Evolutionary conservation across 2,888 invertebrate species (phyloP), one percentile per base, ranked within the genome.

Genomic region (Trimorus sp.): DNA sequence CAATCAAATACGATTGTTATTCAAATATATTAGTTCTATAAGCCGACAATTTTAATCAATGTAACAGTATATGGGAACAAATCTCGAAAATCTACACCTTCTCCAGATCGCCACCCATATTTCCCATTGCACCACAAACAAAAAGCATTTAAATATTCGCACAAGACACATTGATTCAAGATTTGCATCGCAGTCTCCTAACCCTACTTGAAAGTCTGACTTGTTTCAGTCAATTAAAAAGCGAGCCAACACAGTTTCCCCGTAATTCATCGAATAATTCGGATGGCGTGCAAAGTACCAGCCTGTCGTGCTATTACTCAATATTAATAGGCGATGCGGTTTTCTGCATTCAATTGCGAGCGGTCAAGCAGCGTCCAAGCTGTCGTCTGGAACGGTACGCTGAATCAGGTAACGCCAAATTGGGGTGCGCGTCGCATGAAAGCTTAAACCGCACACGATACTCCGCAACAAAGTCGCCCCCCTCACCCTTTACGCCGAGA

Each of bases 401-500:
- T 74, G 82, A 78, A 73, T 75, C 82, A 82, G 82, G 78, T 78
- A 78, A 42, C 66, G 58, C 51, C 65, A 66, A 70, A 76, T 69
- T 77, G 77, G 69, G 73, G 78, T 66, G 59, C 62, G 70, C 70
- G 66, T 75, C 68, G 75, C 75, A 82, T 84, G 82, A 82, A 84
- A 82, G 84, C 79, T 80, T 80, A 82, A 79, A 80, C 82, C 78
- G 75, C 82, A 81, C 80, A 84, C 76, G 80, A 80, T 82, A 79
- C 84, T 82, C 84, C 79, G 80, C 79, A 84, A 86, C 85, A 86
- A 85, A 81, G 85, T 84, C 82, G 80, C 80, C 85, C 70, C 66
- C 69, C 78, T 82, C 82, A 81, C 80, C 80, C 80, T 82, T 82
- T 79, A 77, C 70, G 56, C 45, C 74, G 63, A 78, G 56, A 85